These are phyloP conservation scores for Colossoma macropomum DNA, from an alignment of 2,113 vertebrate species.

Conservation along the genomic window DNA sequence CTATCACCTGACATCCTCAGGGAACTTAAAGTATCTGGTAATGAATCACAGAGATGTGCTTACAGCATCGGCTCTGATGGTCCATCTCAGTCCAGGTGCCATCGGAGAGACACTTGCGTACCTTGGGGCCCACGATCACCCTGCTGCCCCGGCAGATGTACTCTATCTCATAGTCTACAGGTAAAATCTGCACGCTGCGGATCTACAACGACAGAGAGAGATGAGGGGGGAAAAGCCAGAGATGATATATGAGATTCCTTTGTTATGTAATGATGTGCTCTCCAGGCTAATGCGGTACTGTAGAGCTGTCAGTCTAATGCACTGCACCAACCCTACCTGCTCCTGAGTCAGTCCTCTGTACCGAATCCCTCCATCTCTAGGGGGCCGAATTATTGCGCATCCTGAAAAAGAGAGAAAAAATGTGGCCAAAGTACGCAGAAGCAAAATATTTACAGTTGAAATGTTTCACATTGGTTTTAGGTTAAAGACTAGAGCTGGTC, in stretches of 20 bases:
- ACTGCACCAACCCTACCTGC: slow-evolving; percentile 69
- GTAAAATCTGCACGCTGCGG: slow-evolving; percentile 76
- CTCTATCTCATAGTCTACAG: slow-evolving; percentile 87
- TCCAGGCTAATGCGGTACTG: slow-evolving; percentile 5
- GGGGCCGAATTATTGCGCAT: slow-evolving; percentile 91
- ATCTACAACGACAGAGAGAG: slow-evolving; percentile 51
- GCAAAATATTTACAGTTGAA: too few relatives aligned
- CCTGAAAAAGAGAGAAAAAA: slow-evolving; percentile 67
- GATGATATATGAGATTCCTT: slow-evolving; percentile 32
- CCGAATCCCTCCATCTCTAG: slow-evolving; percentile 91
- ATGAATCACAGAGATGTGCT: slow-evolving; percentile 56
- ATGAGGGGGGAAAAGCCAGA: slow-evolving; percentile 51
- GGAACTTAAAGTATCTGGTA: background rate
- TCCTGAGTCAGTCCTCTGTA: slow-evolving; percentile 94
- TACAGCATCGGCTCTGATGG: slow-evolving; percentile 81
- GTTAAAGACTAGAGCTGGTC: too few relatives aligned
- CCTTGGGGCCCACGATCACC: slow-evolving; percentile 83
- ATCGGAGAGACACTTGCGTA: slow-evolving; percentile 82
- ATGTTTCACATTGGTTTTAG: too few relatives aligned
- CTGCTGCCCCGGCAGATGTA: slow-evolving; percentile 84
- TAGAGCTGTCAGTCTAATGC: slow-evolving; percentile 13
- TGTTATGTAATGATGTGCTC: slow-evolving; percentile 4
- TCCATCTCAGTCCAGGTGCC: slow-evolving; percentile 85
- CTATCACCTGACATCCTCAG: too few relatives aligned
- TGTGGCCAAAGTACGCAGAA: background rate